Base-by-base conservation (phyloP, 2,797 vertebrate genomes). In the Gallinago stenura region DNA sequence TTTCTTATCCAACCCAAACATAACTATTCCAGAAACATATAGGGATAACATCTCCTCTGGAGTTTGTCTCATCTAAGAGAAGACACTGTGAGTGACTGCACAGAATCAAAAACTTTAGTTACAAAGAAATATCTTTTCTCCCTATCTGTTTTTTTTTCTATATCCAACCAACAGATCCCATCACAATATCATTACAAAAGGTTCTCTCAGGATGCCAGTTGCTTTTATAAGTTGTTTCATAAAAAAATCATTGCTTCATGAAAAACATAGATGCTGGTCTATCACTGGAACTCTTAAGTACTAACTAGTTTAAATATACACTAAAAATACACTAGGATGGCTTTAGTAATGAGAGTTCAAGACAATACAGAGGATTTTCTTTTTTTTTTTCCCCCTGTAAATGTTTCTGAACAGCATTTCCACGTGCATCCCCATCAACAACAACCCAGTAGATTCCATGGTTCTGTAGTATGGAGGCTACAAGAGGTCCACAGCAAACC, bases 1-100 rank as follows among this genome's bases (percentile, higher is more conserved):
- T 92, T 93, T 86, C 61, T 83, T 73, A 58, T 43, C 72, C 82
- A 84, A 14, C 5, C 15, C 83, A 94, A 85, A 91, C 28, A 48
- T 16, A 87, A 64, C 64, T 70, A n/a, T 73, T 92, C 62, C 78
- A 87, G 61, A 92, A 62, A 68, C 65, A 9, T 17, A 45, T 4
- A 62, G 26, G 54, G 48, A 39, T 61, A 82, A 69, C 46, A 28
- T 35, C 39, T 88, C 56, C 56, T 61, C n/a, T 72, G 64, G 69
- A 72, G 56, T n/a, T 58, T 45, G 24, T 71, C 48, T 71, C 54
- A 22, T 69, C 57, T 72, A 21, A 60, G 24, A 89, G 48, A 75
- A 39, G 64, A 79, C 15, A 45, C 12, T 57, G 6, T 8, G 39
- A 69, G 31, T 46, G 39, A 64, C 19, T 6, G 1, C 9, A 50